Conservation (phyloP, 2,888 invertebrate genomes). For the Chymomyza procnemis region DNA sequence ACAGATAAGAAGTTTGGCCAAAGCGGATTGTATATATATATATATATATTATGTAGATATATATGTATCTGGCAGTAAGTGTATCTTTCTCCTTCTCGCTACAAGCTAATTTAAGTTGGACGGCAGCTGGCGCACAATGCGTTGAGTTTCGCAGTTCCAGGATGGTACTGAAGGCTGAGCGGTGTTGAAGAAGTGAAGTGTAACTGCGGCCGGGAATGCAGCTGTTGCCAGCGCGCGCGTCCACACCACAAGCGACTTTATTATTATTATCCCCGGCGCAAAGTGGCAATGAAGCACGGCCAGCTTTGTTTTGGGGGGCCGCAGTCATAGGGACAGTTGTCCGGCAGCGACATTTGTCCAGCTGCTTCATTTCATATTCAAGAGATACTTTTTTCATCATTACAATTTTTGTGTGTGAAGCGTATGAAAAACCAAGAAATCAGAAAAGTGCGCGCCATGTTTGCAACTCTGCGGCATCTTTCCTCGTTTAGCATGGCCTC, state of each 20-base stretch:
- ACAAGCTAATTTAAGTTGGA: slow-evolving; percentile 73
- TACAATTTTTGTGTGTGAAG: slow-evolving; percentile 41
- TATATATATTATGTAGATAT: slow-evolving; percentile 4
- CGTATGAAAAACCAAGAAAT: slow-evolving; percentile 47
- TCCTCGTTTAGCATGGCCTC: background rate
- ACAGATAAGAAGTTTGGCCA: slow-evolving; percentile 65
- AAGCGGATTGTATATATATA: slow-evolving; percentile 58
- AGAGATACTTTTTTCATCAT: slow-evolving; percentile 53
- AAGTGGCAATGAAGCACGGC: slow-evolving; percentile 42
- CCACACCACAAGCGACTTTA: slow-evolving; percentile 56
- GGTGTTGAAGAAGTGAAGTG: background rate
- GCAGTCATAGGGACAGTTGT: slow-evolving; percentile 4
- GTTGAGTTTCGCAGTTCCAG: slow-evolving; percentile 20
- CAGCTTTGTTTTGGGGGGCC: slow-evolving; percentile 4
- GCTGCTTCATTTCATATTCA: slow-evolving; percentile 74
- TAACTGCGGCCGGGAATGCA: slow-evolving; percentile 34
- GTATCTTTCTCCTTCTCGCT: background rate
- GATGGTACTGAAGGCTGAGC: background rate
- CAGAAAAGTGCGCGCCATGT: slow-evolving; percentile 35
- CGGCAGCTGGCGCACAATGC: slow-evolving; percentile 61
- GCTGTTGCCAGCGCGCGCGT: slow-evolving; percentile 45
- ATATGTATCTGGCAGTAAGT: background rate
- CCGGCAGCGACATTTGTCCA: slow-evolving; percentile 56
- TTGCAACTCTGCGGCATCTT: background rate
- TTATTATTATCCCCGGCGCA: slow-evolving; percentile 64